Evolutionary conservation across 2,888 invertebrate species (phyloP), one percentile per base, ranked within the genome.

Genomic region (Masnerella sp.): DNA sequence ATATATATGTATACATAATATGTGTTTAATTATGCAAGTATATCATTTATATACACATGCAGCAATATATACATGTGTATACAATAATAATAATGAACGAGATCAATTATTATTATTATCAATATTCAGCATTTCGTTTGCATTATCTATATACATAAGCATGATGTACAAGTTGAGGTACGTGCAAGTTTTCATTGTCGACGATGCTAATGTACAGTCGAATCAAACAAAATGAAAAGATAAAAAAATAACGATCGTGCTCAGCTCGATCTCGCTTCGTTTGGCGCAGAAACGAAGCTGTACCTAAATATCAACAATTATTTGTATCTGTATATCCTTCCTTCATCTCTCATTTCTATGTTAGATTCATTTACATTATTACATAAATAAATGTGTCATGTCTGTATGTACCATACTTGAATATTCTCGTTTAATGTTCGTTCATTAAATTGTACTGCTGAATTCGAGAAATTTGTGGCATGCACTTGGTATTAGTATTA

Each of bases 91-190:
- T n/a, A n/a, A n/a, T n/a, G n/a, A n/a, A n/a, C n/a, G n/a, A n/a
- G n/a, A n/a, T n/a, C n/a, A n/a, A n/a, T n/a, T n/a, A n/a, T n/a
- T n/a, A n/a, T n/a, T n/a, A n/a, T n/a, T n/a, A n/a, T n/a, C n/a
- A n/a, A n/a, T n/a, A n/a, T n/a, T n/a, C n/a, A n/a, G 22, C 12
- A 20, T 40, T 25, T 28, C 32, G 1, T 42, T 56, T 56, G 42
- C 32, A 30, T 34, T 14, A 61, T 75, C 68, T 82, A 82, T 80
- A 71, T 78, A 81, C 81, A 83, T 78, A 81, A 73, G 76, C 78
- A 61, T 82, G 82, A 79, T 82, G 74, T 84, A 83, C 82, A 84
- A 80, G 78, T 79, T 76, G 71, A 77, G 74, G 76, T 79, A 78
- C 75, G 72, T 75, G 65, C 45, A 43, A 54, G 25, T 65, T 45